A percentile compares a stretch with the other conserved stretches of the same genome.
Evolutionary conservation across 2,113 vertebrate species (phyloP).

Genomic region (Mormoops blainvillei): DNA sequence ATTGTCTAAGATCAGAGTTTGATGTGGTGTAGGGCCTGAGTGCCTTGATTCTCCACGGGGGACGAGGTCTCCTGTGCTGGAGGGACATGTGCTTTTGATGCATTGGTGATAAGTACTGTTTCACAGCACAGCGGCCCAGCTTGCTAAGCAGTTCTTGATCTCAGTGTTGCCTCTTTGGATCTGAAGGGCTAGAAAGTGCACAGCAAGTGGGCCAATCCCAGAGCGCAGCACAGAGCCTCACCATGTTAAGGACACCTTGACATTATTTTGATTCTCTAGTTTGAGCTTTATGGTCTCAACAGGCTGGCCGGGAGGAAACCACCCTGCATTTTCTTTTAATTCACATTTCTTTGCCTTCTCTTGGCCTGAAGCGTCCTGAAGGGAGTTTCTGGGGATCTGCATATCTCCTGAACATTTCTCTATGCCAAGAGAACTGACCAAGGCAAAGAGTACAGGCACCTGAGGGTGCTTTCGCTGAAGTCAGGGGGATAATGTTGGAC

Average conservation of each 20-base stretch:
- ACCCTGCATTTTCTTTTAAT: not conserved
- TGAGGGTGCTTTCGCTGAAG: not conserved
- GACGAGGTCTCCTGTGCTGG: not conserved
- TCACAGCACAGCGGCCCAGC: not conserved
- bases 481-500: fast-evolving
- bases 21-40: not conserved
- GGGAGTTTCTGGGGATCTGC: not conserved
- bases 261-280: not conserved
- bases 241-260: no score
- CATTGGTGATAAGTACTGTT: no score
- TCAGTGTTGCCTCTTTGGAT: not conserved
- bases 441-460: not conserved
- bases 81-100: not conserved
- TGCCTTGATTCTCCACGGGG: not conserved
- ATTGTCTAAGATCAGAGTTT: not conserved
- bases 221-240: not conserved
- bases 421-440: no score
- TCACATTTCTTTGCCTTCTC: not conserved
- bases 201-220: fast-evolving
- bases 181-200: not conserved
- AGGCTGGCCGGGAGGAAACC: not conserved
- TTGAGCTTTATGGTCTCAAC: no score
- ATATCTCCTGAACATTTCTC: not conserved
- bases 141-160: not conserved
- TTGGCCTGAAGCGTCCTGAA: not conserved